Percentiles rank a stretch among this genome's conserved stretches.
Conservation (phyloP, 2,113 vertebrate species). For the Thymallus thymallus region DNA sequence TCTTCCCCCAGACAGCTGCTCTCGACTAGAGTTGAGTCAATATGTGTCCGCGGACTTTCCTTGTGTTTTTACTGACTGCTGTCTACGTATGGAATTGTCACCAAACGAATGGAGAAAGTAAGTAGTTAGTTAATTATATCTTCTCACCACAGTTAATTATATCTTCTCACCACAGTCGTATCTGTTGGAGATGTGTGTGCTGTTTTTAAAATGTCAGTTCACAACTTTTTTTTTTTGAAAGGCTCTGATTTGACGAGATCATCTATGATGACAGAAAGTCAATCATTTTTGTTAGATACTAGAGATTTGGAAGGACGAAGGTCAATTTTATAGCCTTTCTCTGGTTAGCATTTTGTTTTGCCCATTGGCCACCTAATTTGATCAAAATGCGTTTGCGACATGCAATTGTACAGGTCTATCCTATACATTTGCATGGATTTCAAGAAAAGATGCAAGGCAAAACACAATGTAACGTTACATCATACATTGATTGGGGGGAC, state of each 20-base stretch:
- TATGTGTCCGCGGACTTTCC: constrained; percentile 68
- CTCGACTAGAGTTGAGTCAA: constrained; percentile 40
- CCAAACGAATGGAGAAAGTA: constrained; percentile 69
- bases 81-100: constrained; percentile 67
- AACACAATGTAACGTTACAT: no score
- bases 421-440: no score
- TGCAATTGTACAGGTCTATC: neutral
- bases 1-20: constrained; percentile 27
- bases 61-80: constrained; percentile 60
- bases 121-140: constrained; percentile 47
- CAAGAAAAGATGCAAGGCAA: no score
- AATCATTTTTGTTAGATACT: neutral
- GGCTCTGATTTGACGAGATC: neutral
- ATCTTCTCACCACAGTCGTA: neutral
- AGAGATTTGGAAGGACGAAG: constrained; percentile 64
- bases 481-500: no score
- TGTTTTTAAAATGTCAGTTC: neutral
- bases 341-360: neutral
- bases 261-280: neutral
- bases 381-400: neutral
- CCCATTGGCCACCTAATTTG: no score
- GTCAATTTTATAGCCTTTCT: constrained; percentile 63
- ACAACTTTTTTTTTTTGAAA: no score
- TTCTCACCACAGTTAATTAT: neutral
- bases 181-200: constrained; percentile 11